These are phyloP conservation scores for Papilio machaon DNA, from an alignment of 1,140 invertebrate genomes.

Conservation along the genomic window DNA sequence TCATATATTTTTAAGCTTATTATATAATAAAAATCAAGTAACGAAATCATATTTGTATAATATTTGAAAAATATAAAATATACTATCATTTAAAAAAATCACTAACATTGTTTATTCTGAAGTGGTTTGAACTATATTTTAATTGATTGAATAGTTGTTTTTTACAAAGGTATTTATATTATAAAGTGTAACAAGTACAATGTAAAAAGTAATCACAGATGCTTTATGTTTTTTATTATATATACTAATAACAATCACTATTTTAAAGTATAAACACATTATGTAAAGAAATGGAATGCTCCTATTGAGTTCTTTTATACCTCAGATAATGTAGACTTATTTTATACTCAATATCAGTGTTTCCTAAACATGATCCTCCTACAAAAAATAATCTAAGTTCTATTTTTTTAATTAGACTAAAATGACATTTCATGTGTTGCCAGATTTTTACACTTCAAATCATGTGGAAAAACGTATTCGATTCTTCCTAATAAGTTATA, in stretches of 20 bases:
- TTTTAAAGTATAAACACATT: background rate
- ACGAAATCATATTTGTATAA: background rate
- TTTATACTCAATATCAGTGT: background rate
- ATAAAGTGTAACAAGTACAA: conserved; percentile 6
- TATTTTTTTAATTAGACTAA: no score
- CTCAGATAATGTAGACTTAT: background rate
- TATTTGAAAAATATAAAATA: background rate
- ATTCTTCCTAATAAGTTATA: no score
- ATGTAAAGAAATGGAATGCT: background rate
- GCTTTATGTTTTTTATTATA: background rate
- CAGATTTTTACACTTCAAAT: no score
- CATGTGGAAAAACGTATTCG: no score
- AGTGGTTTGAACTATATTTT: background rate
- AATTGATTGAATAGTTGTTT: background rate
- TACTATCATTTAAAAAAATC: background rate
- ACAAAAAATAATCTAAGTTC: background rate
- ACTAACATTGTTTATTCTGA: conserved; percentile 3
- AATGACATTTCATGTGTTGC: no score
- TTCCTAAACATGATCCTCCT: background rate
- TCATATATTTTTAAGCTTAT: conserved; percentile 10
- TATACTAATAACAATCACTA: background rate
- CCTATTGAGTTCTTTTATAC: background rate
- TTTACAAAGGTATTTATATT: background rate
- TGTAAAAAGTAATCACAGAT: background rate
- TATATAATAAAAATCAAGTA: background rate